Conservation (phyloP, 2,113 vertebrate genomes). For the Tringa solitaria region DNA sequence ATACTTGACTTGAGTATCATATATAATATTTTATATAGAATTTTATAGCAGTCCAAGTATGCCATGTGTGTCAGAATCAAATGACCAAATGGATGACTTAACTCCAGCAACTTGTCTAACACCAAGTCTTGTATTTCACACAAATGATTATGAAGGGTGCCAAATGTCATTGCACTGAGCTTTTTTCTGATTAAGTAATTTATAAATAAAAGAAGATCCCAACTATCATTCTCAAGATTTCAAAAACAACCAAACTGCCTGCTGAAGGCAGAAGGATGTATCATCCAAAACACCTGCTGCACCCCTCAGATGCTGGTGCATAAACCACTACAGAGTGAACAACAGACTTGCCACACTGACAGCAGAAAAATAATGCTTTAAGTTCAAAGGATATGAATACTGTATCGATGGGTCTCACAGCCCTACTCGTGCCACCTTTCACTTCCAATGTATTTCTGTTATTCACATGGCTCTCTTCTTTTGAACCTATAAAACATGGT, state of each 20-base stretch:
- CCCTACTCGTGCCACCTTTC: background rate
- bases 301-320: fast-evolving
- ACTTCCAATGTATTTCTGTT: background rate
- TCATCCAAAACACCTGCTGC: fast-evolving
- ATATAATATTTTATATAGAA: background rate
- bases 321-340: fast-evolving
- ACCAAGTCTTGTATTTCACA: background rate
- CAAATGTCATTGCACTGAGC: background rate
- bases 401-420: fast-evolving
- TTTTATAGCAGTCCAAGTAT: background rate
- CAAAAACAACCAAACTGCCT: background rate
- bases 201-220: background rate
- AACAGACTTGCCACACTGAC: background rate
- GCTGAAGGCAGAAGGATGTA: background rate
- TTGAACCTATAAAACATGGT: background rate
- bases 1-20: background rate
- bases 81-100: background rate
- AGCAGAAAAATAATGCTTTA: background rate
- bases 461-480: background rate
- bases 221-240: fast-evolving
- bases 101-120: background rate
- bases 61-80: background rate
- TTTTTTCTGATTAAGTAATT: background rate
- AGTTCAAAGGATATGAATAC: fast-evolving
- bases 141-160: background rate